Percentiles rank a stretch among this genome's conserved stretches.
Conservation (phyloP, 2,797 vertebrate species). For the Lateolabrax maculatus region DNA sequence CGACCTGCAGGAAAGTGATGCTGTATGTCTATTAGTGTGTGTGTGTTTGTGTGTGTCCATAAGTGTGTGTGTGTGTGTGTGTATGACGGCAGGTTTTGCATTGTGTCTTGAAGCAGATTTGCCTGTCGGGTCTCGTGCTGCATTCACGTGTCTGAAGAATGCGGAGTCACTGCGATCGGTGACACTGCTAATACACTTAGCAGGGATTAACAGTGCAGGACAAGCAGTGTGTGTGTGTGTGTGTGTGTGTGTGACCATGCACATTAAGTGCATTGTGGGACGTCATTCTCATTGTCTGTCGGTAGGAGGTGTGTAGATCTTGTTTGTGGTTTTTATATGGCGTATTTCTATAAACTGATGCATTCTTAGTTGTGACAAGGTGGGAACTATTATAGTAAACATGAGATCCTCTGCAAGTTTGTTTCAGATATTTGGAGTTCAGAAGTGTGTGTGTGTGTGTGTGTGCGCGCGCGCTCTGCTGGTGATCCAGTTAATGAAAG, state of each 20-base stretch:
- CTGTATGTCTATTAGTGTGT: background rate
- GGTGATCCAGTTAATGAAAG: conserved; percentile 52
- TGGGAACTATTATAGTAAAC: too few relatives aligned
- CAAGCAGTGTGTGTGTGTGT: conserved; percentile 22
- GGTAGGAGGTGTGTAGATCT: conserved; percentile 9
- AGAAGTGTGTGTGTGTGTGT: conserved; percentile 11
- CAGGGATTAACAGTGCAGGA: conserved; percentile 34
- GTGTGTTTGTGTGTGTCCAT: conserved; percentile 10
- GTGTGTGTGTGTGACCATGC: background rate
- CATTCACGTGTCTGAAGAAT: conserved; percentile 48
- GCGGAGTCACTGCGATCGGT: conserved; percentile 37
- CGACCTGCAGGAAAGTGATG: too few relatives aligned
- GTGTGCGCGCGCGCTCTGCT: background rate
- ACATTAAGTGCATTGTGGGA: background rate
- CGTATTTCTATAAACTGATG: too few relatives aligned
- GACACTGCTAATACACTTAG: conserved; percentile 59
- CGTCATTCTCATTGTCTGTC: conserved; percentile 14
- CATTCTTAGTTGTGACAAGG: too few relatives aligned
- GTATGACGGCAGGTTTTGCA: conserved; percentile 28
- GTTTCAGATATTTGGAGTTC: background rate
- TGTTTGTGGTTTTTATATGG: too few relatives aligned
- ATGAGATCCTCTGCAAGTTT: too few relatives aligned
- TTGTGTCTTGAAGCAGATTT: conserved; percentile 40
- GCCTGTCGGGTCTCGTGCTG: background rate
- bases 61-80: background rate